These are phyloP conservation scores for Listronotus bonariensis DNA, from an alignment of 1,140 invertebrate species.

Conservation along the genomic window DNA sequence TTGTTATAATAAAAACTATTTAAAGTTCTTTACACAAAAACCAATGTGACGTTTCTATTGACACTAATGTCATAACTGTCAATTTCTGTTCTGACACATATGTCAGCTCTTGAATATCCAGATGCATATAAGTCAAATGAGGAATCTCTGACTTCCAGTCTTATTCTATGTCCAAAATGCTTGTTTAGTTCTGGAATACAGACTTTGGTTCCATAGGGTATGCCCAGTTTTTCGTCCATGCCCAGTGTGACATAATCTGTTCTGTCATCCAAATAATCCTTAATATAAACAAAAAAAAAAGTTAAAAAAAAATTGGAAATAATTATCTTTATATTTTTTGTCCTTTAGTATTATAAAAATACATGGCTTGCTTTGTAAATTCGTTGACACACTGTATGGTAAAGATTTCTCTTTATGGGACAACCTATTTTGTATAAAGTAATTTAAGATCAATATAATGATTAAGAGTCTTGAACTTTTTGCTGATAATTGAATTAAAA, in stretches of 20 bases:
- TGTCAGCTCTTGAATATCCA: slow-evolving; percentile 56
- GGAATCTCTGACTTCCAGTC: slow-evolving; percentile 55
- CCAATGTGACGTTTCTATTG: slow-evolving; percentile 55
- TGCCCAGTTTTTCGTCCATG: slow-evolving; percentile 55
- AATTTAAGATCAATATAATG: no score
- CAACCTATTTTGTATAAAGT: no score
- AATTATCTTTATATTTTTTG: no score
- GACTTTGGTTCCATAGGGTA: slow-evolving; percentile 57
- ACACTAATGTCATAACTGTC: slow-evolving; percentile 60
- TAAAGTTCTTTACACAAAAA: slow-evolving; percentile 50
- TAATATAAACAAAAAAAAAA: no score
- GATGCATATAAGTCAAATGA: slow-evolving; percentile 53
- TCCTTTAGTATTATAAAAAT: no score
- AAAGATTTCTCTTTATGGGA: no score
- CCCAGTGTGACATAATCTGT: slow-evolving; percentile 58
- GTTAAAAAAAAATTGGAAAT: no score
- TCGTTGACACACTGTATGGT: no score
- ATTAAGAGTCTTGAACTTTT: no score
- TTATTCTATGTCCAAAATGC: slow-evolving; percentile 57
- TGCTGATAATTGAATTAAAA: no score
- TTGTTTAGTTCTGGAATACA: slow-evolving; percentile 60
- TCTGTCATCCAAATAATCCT: slow-evolving; percentile 61
- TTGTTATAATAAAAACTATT: no score
- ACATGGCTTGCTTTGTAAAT: no score
- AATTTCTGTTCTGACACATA: slow-evolving; percentile 59